Conservation (phyloP, 2,888 invertebrate genomes). For the Zele albiditarsus region DNA sequence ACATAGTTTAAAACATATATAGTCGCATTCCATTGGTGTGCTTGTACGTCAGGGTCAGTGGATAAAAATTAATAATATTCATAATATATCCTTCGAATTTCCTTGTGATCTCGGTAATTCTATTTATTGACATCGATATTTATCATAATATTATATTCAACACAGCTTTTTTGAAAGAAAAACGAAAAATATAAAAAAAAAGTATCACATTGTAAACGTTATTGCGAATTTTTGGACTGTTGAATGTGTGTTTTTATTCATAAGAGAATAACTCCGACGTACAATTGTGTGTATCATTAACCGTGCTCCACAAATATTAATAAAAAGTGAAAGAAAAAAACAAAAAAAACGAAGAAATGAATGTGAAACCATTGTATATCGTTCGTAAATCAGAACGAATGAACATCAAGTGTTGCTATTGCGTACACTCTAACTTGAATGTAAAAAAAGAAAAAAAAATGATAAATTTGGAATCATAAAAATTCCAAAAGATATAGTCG, state of each 20-base stretch:
- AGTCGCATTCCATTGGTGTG: conserved; percentile 67
- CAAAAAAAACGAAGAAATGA: conserved; percentile 14
- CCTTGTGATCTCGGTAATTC: conserved; percentile 40
- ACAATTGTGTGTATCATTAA: conserved; percentile 22
- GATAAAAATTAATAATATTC: conserved; percentile 27
- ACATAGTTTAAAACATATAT: conserved; percentile 54
- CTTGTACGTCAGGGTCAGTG: conserved; percentile 55
- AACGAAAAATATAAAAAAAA: neutral
- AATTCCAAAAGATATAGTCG: conserved; percentile 20
- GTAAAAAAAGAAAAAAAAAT: neutral
- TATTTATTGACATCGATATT: conserved; percentile 38
- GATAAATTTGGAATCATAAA: neutral
- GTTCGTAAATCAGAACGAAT: conserved; percentile 11
- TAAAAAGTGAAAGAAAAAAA: conserved; percentile 23
- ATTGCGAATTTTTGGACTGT: conserved; percentile 27
- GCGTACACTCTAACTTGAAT: conserved; percentile 41
- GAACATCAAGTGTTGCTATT: conserved; percentile 46
- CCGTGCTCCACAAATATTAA: conserved; percentile 1
- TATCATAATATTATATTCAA: conserved; percentile 20
- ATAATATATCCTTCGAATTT: conserved; percentile 29
- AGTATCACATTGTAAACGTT: neutral
- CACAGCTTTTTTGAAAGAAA: neutral
- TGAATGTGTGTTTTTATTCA: conserved; percentile 26
- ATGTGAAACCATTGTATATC: conserved; percentile 9
- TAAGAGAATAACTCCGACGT: conserved; percentile 20